Evolutionary conservation across 2,888 invertebrate species (phyloP), one percentile per base, ranked within the genome.

Genomic region (Halocaridina rubra): DNA sequence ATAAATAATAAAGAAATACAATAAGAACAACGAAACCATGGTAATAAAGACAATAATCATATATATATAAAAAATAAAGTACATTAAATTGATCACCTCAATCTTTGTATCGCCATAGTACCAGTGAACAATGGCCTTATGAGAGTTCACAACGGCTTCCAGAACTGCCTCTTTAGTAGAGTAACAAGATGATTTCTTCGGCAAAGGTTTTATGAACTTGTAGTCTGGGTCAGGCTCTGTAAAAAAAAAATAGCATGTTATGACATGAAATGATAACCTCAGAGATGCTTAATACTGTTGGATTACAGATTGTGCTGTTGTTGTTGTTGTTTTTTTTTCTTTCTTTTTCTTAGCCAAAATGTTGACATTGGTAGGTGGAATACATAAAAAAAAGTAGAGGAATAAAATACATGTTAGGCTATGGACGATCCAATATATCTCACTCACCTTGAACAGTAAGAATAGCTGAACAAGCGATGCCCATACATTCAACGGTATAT

Each of bases 51-150:
- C n/a, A n/a, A n/a, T n/a, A n/a, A n/a, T n/a, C n/a, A n/a, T n/a
- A n/a, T n/a, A n/a, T n/a, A n/a, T n/a, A n/a, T n/a, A n/a, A n/a
- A n/a, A n/a, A n/a, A n/a, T n/a, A n/a, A n/a, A n/a, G n/a, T n/a
- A n/a, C n/a, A n/a, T n/a, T n/a, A n/a, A n/a, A n/a, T n/a, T n/a
- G n/a, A n/a, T 81, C 89, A 92, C 93, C 89, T 93, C 92, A 61
- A 98, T 90, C 90, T 95, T 96, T 27, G 93, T 93, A 39, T 95
- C 95, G 89, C 94, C 96, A 91, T 95, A 96, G 92, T 94, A 96
- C 98, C 99, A 99, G 76, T 95, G 94, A n/a, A 99, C 95, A 89
- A 95, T 94, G 8, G 99, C 99, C 91, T 98, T 94, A 89, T 96
- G 96, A 90, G 95, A 98, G 90, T 96, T 98, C 67, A 99, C 95